phyloP scores from a whole-genome alignment of 2,797 vertebrate genomes.

The Lycodopsis pacificus region DNA sequence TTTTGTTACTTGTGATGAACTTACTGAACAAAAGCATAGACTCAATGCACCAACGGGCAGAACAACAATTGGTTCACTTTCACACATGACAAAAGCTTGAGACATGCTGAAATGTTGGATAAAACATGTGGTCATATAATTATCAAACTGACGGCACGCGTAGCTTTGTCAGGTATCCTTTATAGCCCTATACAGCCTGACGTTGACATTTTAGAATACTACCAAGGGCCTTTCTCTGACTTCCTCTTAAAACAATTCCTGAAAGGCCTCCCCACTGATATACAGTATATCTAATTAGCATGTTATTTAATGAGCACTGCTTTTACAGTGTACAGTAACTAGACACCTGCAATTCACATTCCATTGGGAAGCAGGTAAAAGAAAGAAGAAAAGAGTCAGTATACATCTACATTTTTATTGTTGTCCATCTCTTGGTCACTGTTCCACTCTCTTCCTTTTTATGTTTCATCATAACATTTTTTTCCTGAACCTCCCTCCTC shows the following conservation, averaged over 20 bases:
- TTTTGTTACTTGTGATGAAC: background rate
- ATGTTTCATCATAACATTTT: constrained; percentile 20
- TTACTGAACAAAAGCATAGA: background rate
- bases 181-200: background rate
- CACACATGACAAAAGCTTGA: background rate
- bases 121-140: background rate
- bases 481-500: constrained; percentile 31
- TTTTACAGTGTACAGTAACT: background rate
- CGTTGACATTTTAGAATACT: constrained; percentile 5
- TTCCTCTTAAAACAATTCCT: background rate
- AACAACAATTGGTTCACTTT: background rate
- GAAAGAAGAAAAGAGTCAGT: background rate
- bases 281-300: background rate
- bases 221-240: background rate
- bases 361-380: background rate
- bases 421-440: constrained; percentile 7
- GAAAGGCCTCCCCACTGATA: background rate
- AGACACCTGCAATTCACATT: background rate
- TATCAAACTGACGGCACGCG: background rate
- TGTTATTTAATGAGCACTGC: background rate
- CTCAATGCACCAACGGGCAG: background rate
- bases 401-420: background rate
- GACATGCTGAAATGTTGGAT: background rate
- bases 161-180: background rate
- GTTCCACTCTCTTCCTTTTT: background rate